Evolutionary conservation across 37 sponge, comb jelly and placozoan genomes (phyloP).

Genomic region (Aphrocallistes beatrix): DNA sequence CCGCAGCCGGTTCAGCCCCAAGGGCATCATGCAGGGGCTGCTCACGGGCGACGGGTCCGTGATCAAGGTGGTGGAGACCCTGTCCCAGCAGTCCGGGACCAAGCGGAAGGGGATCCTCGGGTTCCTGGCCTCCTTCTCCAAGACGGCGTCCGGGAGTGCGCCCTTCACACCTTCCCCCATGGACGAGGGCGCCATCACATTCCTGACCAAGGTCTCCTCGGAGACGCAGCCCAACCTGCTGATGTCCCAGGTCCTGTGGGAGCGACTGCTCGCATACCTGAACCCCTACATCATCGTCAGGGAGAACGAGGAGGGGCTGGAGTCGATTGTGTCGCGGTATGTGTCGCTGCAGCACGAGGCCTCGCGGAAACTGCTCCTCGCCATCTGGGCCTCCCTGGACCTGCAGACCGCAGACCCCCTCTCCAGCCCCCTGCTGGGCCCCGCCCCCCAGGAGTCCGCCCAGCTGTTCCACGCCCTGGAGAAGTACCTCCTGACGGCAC

Average conservation of each 20-base stretch:
- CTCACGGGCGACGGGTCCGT: neutral
- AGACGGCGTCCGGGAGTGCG: neutral
- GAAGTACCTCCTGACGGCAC: neutral
- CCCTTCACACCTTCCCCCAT: neutral
- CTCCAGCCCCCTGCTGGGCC: neutral
- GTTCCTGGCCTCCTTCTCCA: neutral
- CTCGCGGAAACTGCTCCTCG: neutral
- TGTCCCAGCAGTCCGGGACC: neutral
- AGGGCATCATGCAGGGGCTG: neutral
- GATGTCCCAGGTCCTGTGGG: constrained; percentile 1
- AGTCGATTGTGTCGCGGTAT: neutral
- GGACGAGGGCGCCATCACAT: constrained; percentile 1
- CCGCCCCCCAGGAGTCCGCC: neutral
- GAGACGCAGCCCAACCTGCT: constrained; percentile 9
- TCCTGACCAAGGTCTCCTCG: neutral
- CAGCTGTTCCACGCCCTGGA: neutral
- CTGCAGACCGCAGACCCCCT: neutral
- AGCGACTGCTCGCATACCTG: constrained; percentile 2
- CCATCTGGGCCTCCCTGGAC: neutral
- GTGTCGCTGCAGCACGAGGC: constrained; percentile 15
- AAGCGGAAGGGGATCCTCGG: neutral
- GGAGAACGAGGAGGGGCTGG: neutral
- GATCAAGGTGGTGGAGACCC: neutral
- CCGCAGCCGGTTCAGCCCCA: neutral
- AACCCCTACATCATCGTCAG: neutral